A percentile compares a stretch with the other conserved stretches of the same genome.
Conservation (phyloP, 2,888 invertebrate genomes). For the Tetranychus piercei region DNA sequence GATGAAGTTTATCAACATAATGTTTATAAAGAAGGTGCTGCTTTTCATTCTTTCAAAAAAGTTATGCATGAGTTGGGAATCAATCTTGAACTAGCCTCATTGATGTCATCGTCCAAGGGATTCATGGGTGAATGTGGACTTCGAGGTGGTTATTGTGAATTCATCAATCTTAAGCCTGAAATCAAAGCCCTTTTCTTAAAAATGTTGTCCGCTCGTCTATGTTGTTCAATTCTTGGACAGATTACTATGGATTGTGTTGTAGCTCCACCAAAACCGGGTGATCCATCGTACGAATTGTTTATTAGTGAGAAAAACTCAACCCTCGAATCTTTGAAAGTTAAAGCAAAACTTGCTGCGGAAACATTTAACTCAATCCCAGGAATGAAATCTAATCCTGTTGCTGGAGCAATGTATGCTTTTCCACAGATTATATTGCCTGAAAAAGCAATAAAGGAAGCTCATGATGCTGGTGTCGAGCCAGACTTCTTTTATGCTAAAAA, state of each 20-base stretch:
- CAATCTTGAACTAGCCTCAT: conserved; percentile 71
- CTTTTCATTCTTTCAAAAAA: conserved; percentile 89
- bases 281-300: conserved; percentile 63
- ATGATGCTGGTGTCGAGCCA: conserved; percentile 48
- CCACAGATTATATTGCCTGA: conserved; percentile 62
- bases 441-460: conserved; percentile 65
- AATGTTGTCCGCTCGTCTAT: conserved; percentile 78
- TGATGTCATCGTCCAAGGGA: conserved; percentile 89
- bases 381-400: conserved; percentile 51
- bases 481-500: conserved; percentile 85
- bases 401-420: conserved; percentile 98
- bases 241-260: conserved; percentile 71
- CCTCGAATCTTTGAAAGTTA: conserved; percentile 50
- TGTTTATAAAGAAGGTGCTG: conserved; percentile 64
- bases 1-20: conserved; percentile 93
- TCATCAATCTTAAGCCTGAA: conserved; percentile 61
- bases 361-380: conserved; percentile 67
- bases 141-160: conserved; percentile 83
- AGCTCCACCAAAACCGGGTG: conserved; percentile 62
- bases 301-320: conserved; percentile 49
- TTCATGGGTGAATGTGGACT: conserved; percentile 76
- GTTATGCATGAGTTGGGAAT: conserved; percentile 69
- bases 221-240: conserved; percentile 77
- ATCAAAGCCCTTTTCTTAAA: conserved; percentile 71
- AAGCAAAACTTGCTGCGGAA: conserved; percentile 66